phyloP scores from a whole-genome alignment of 2,888 invertebrate species.

The Beris chalybata region DNA sequence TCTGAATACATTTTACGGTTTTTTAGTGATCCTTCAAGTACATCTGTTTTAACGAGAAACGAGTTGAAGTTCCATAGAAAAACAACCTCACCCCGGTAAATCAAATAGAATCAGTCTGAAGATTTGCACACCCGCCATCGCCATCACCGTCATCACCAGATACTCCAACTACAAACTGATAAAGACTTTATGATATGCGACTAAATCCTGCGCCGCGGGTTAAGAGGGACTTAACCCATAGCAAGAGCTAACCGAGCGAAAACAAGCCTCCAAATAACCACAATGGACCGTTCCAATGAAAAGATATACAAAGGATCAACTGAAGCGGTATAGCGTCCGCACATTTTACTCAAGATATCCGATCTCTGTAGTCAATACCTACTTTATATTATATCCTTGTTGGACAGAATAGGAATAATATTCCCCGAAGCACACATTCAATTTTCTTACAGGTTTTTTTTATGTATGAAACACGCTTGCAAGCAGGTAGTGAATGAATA shows the following conservation, averaged over 20 bases:
- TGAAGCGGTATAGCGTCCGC: constrained; percentile 22
- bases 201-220: not conserved
- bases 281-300: constrained; percentile 19
- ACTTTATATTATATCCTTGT: constrained; percentile 25
- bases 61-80: not conserved
- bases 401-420: constrained; percentile 1
- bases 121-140: constrained; percentile 15
- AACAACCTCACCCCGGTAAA: not conserved
- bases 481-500: constrained; percentile 26
- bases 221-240: constrained; percentile 13
- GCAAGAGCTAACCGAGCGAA: constrained; percentile 7
- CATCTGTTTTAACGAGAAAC: constrained; percentile 9
- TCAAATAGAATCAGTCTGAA: not conserved
- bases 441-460: constrained; percentile 19
- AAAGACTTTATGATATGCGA: constrained; percentile 26
- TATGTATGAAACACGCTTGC: constrained; percentile 5
- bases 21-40: not conserved
- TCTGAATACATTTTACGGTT: too few species aligned
- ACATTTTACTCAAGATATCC: constrained; percentile 22
- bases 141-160: constrained; percentile 1
- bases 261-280: constrained; percentile 7
- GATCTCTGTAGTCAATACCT: constrained; percentile 25
- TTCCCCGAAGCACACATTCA: constrained; percentile 21
- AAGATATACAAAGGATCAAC: constrained; percentile 26
- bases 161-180: constrained; percentile 19